These are phyloP conservation scores for Anoplophora glabripennis DNA, from an alignment of 1,140 invertebrate species.

Conservation along the genomic window DNA sequence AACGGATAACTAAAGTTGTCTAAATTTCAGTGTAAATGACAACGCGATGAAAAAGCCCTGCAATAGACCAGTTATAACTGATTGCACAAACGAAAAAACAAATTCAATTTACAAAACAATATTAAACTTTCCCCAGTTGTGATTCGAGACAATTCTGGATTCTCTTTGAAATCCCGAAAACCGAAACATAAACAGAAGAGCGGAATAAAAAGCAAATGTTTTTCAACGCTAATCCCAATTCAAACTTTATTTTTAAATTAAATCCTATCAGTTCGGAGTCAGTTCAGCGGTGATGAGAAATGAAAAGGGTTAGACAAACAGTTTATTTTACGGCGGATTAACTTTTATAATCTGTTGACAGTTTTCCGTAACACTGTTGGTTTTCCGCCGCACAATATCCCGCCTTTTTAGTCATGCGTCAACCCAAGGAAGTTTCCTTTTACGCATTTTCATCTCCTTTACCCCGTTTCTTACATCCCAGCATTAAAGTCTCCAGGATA, in stretches of 20 bases:
- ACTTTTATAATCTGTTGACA: slow-evolving; percentile 45
- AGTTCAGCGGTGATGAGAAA: slow-evolving; percentile 22
- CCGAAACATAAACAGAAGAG: slow-evolving; percentile 15
- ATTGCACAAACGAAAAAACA: too few relatives aligned
- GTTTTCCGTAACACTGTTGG: slow-evolving; percentile 33
- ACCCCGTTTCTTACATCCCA: slow-evolving; percentile 21
- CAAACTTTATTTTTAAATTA: slow-evolving; percentile 28
- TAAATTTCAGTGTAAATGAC: too few relatives aligned
- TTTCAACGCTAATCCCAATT: slow-evolving; percentile 20
- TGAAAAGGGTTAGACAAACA: slow-evolving; percentile 37
- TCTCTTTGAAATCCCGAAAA: slow-evolving; percentile 21
- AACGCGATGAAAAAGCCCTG: too few relatives aligned
- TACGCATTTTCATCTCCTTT: slow-evolving; percentile 18
- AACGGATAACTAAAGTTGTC: too few relatives aligned
- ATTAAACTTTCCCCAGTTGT: slow-evolving; percentile 1
- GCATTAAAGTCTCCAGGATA: slow-evolving; percentile 29
- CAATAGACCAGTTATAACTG: too few relatives aligned
- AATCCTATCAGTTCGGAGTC: slow-evolving; percentile 20
- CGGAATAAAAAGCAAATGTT: slow-evolving; percentile 25
- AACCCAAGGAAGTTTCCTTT: slow-evolving; percentile 11
- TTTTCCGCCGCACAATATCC: slow-evolving; percentile 31
- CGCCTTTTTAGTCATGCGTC: slow-evolving; percentile 20
- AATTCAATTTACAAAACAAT: too few relatives aligned
- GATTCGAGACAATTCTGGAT: slow-evolving; percentile 8
- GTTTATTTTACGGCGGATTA: slow-evolving; percentile 42